A percentile compares a stretch with the other conserved stretches of the same genome.
Evolutionary conservation across 1,140 invertebrate genomes (phyloP).

Genomic region (Drosophila sulfurigaster): DNA sequence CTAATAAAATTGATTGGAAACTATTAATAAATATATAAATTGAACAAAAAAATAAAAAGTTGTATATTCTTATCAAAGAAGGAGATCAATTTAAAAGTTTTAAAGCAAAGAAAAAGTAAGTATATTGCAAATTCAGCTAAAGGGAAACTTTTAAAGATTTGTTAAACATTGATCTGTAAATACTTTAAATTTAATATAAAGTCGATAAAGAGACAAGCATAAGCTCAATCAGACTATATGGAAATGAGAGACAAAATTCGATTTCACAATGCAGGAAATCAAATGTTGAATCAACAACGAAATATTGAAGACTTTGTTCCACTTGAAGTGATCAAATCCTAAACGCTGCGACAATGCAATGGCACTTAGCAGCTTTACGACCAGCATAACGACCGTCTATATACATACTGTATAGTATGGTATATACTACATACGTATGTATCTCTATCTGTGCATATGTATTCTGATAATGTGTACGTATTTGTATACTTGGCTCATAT

Average conservation of each 20-base stretch:
- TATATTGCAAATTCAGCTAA: too few relatives aligned
- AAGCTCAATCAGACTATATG: neutral
- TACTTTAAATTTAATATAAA: too few relatives aligned
- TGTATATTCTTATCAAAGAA: too few relatives aligned
- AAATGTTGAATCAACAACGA: neutral
- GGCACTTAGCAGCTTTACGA: slow-evolving; percentile 37
- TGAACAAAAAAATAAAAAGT: too few relatives aligned
- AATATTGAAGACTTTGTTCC: slow-evolving; percentile 5
- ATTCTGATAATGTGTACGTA: neutral
- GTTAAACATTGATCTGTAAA: too few relatives aligned
- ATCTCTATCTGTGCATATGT: neutral
- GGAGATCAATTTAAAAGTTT: too few relatives aligned
- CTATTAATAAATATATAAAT: too few relatives aligned
- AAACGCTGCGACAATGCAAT: slow-evolving; percentile 19
- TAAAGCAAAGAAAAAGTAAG: too few relatives aligned
- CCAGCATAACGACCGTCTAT: slow-evolving; percentile 17
- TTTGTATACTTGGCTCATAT: neutral
- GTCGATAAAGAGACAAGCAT: too few relatives aligned
- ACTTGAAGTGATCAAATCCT: slow-evolving; percentile 8
- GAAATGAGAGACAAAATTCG: neutral
- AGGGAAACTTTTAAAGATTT: too few relatives aligned
- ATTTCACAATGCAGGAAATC: slow-evolving; percentile 5
- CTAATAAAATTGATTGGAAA: too few relatives aligned
- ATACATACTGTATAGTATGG: neutral
- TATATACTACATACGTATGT: too few relatives aligned